Conservation (phyloP, 2,113 vertebrate genomes). For the Seriola dumerili region DNA sequence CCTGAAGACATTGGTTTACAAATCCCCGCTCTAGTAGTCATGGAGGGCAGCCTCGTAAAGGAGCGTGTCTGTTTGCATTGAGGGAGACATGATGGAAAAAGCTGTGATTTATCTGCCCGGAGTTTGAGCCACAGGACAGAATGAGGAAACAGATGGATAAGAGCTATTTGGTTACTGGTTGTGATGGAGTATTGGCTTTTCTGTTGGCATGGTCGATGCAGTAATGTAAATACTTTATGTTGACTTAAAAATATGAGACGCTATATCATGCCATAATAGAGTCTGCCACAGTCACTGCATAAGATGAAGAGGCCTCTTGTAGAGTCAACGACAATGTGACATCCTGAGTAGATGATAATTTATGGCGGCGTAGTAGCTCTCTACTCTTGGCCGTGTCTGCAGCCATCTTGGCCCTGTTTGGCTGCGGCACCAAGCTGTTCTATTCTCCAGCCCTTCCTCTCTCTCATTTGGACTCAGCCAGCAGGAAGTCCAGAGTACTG, state of each 20-base stretch:
- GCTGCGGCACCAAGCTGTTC: constrained; percentile 56
- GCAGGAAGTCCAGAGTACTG: constrained; percentile 70
- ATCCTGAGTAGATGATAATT: constrained; percentile 68
- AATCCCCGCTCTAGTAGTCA: constrained; percentile 60
- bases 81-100: constrained; percentile 71
- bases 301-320: constrained; percentile 68
- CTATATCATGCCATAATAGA: constrained; percentile 57
- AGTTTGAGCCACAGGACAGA: constrained; percentile 53
- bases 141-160: constrained; percentile 73
- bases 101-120: constrained; percentile 61
- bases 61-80: constrained; percentile 74
- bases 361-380: constrained; percentile 50
- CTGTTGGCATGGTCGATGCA: constrained; percentile 38
- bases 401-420: constrained; percentile 55
- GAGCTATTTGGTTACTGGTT: constrained; percentile 61
- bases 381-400: constrained; percentile 48
- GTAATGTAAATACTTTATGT: constrained; percentile 62
- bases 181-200: constrained; percentile 61
- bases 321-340: constrained; percentile 68
- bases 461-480: constrained; percentile 59
- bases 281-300: constrained; percentile 52
- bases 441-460: constrained; percentile 62
- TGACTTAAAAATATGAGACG: constrained; percentile 59
- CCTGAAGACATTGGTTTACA: constrained; percentile 70
- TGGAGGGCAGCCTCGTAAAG: constrained; percentile 65